Percentiles rank a stretch among this genome's conserved stretches.
Evolutionary conservation across 1,140 invertebrate genomes (phyloP).

Genomic region (Berghia stephanieae): DNA sequence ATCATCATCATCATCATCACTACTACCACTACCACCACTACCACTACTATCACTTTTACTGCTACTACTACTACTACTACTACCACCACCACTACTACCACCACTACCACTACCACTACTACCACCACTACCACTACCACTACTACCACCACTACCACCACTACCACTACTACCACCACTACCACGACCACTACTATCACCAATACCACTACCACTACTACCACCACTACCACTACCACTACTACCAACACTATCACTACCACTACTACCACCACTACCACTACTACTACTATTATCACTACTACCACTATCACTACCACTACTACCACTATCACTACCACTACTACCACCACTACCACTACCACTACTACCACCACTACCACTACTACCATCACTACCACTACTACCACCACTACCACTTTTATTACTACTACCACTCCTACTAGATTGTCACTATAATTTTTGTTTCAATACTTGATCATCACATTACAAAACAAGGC

Average conservation of each 20-base stretch:
- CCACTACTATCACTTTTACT: background rate
- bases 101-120: constrained; percentile 9
- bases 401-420: background rate
- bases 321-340: background rate
- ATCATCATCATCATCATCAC: constrained; percentile 26
- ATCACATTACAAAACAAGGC: no score
- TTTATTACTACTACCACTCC: background rate
- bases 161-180: background rate
- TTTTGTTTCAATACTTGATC: background rate
- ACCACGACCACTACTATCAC: background rate
- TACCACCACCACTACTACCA: background rate
- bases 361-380: constrained; percentile 13
- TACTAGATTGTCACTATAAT: background rate
- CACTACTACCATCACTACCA: background rate
- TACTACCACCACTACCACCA: no score
- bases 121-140: constrained; percentile 11
- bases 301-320: constrained; percentile 12
- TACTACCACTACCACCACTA: background rate
- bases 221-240: constrained; percentile 18
- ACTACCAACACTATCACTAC: constrained; percentile 10
- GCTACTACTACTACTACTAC: background rate
- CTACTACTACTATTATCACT: constrained; percentile 15
- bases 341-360: constrained; percentile 14
- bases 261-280: constrained; percentile 6
- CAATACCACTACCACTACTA: background rate